Conservation (phyloP, 1,140 invertebrate genomes). For the Diploscapter pachys region DNA sequence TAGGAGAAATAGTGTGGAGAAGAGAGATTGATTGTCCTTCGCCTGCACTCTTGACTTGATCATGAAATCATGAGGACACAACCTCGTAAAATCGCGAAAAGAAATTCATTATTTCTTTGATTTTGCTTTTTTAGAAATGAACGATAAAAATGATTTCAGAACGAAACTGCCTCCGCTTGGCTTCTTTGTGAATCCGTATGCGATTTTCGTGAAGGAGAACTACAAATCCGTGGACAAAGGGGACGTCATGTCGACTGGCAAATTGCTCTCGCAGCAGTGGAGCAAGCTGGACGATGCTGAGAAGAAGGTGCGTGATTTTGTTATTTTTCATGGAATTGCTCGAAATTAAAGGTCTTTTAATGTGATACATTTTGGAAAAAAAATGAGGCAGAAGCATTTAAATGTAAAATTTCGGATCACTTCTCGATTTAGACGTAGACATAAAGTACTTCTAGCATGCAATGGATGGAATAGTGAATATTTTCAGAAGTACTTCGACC, state of each 20-base stretch:
- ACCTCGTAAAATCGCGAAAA: too few relatives aligned
- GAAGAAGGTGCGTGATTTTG: constrained; percentile 5
- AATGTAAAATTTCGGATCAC: not conserved
- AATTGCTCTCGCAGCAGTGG: not conserved
- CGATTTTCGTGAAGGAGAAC: constrained; percentile 6
- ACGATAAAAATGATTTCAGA: too few relatives aligned
- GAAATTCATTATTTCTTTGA: too few relatives aligned
- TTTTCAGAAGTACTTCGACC: constrained; percentile 9
- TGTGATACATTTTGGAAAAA: not conserved
- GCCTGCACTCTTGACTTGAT: too few relatives aligned
- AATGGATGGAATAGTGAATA: not conserved
- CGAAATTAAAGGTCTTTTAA: not conserved
- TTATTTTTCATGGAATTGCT: not conserved
- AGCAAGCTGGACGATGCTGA: not conserved
- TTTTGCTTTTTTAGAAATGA: too few relatives aligned
- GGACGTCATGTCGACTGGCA: not conserved
- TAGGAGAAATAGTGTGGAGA: too few relatives aligned
- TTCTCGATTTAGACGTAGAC: not conserved
- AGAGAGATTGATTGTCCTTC: too few relatives aligned
- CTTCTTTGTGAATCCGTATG: constrained; percentile 1
- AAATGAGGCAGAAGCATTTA: too few relatives aligned
- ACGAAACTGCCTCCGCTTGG: constrained; percentile 1
- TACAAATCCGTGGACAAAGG: not conserved
- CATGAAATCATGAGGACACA: too few relatives aligned
- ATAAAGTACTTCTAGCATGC: not conserved